phyloP scores from a whole-genome alignment of 2,797 vertebrate species.

The Hydrolagus colliei region DNA sequence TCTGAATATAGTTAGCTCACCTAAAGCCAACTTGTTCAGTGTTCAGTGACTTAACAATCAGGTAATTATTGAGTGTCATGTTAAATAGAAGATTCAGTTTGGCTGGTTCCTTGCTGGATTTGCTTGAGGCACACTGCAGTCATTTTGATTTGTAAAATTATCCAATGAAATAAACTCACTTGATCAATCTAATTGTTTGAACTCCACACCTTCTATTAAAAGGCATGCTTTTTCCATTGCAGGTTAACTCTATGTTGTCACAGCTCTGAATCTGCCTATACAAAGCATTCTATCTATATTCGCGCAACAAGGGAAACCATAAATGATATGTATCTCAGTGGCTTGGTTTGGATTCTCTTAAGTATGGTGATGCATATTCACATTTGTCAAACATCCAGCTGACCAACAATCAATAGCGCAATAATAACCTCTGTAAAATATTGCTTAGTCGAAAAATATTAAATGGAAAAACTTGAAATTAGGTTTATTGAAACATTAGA shows the following conservation, averaged over 20 bases:
- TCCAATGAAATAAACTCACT: conserved; percentile 1
- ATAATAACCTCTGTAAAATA: neutral
- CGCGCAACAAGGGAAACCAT: too few relatives aligned
- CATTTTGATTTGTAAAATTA: neutral
- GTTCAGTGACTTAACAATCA: neutral
- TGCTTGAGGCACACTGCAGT: neutral
- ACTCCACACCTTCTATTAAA: conserved; percentile 7
- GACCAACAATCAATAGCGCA: neutral
- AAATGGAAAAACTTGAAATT: neutral
- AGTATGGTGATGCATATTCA: too few relatives aligned
- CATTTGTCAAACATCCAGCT: too few relatives aligned
- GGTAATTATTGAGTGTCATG: neutral
- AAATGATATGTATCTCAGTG: neutral
- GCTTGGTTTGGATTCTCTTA: too few relatives aligned
- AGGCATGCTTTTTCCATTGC: neutral
- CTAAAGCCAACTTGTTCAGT: neutral
- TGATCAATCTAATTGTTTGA: conserved; percentile 7
- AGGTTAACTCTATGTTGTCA: neutral
- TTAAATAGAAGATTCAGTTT: conserved; percentile 1
- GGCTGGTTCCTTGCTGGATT: neutral
- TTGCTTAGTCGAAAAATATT: neutral
- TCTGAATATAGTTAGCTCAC: neutral
- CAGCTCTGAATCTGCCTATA: neutral
- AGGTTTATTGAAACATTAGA: neutral
- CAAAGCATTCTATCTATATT: neutral